Percentiles rank a stretch among this genome's conserved stretches.
phyloP scores from a whole-genome alignment of 2,797 vertebrate genomes.

The Helicolenus hilgendorfi region DNA sequence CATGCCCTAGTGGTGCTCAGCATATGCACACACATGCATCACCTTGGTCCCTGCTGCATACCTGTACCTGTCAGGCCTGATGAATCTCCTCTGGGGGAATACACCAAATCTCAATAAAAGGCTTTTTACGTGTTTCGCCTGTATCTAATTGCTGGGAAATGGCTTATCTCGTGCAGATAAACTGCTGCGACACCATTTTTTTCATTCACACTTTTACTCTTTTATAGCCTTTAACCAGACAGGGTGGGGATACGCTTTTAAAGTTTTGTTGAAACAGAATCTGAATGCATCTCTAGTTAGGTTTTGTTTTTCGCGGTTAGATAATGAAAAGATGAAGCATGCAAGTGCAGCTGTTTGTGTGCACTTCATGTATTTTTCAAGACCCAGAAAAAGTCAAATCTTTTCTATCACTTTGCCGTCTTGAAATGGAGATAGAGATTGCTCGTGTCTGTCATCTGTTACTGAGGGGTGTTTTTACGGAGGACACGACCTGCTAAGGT shows the following conservation, averaged over 20 bases:
- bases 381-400: neutral
- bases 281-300: neutral
- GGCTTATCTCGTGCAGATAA: slow-evolving; percentile 36
- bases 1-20: neutral
- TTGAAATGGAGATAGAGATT: neutral
- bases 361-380: neutral
- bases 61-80: neutral
- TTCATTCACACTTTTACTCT: slow-evolving; percentile 11
- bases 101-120: slow-evolving; percentile 5
- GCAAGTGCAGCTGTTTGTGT: slow-evolving; percentile 4
- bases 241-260: slow-evolving; percentile 16
- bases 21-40: neutral
- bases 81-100: slow-evolving; percentile 6
- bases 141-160: slow-evolving; percentile 52
- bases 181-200: slow-evolving; percentile 18
- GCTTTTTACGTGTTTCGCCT: slow-evolving; percentile 2
- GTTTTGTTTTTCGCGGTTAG: slow-evolving; percentile 28
- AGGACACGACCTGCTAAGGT: slow-evolving; percentile 30
- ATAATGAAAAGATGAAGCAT: slow-evolving; percentile 1
- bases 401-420: slow-evolving; percentile 15
- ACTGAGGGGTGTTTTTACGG: slow-evolving; percentile 13
- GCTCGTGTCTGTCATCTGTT: neutral
- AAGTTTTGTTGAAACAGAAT: slow-evolving; percentile 24
- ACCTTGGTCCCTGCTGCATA: neutral
- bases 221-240: neutral